phyloP scores from a whole-genome alignment of 2,888 invertebrate genomes.

The Hypomecis punctinalis region DNA sequence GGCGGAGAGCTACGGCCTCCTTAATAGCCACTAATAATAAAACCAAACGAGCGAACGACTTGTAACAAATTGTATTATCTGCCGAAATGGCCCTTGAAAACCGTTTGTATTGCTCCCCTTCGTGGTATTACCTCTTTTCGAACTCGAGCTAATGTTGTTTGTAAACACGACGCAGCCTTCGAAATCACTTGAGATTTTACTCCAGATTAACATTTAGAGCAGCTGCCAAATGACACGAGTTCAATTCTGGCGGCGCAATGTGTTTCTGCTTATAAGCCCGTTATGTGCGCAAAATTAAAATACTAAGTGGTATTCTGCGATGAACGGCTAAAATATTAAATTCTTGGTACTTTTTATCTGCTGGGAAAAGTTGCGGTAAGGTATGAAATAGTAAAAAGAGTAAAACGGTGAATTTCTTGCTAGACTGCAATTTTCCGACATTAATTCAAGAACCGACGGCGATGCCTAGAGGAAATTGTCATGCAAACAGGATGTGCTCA shows the following conservation, averaged over 20 bases:
- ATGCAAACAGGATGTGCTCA: slow-evolving; percentile 44
- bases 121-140: slow-evolving; percentile 57
- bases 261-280: slow-evolving; percentile 9
- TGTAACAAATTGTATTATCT: slow-evolving; percentile 77
- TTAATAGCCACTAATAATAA: slow-evolving; percentile 74
- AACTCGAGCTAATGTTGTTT: slow-evolving; percentile 46
- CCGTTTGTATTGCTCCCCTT: slow-evolving; percentile 55
- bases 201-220: slow-evolving; percentile 32
- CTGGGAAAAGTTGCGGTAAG: slow-evolving; percentile 44
- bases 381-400: slow-evolving; percentile 53
- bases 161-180: slow-evolving; percentile 28
- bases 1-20: slow-evolving; percentile 53
- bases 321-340: slow-evolving; percentile 45
- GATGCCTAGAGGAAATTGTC: slow-evolving; percentile 51
- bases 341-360: slow-evolving; percentile 46
- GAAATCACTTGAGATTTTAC: slow-evolving; percentile 26
- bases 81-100: slow-evolving; percentile 66
- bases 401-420: slow-evolving; percentile 50
- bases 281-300: slow-evolving; percentile 12
- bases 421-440: slow-evolving; percentile 51
- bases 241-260: slow-evolving; percentile 1
- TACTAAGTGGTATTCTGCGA: slow-evolving; percentile 32
- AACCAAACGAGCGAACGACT: slow-evolving; percentile 73
- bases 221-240: slow-evolving; percentile 26
- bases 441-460: slow-evolving; percentile 58